phyloP scores from a whole-genome alignment of 2,888 invertebrate species.

The Nephrotoma guestfalica region DNA sequence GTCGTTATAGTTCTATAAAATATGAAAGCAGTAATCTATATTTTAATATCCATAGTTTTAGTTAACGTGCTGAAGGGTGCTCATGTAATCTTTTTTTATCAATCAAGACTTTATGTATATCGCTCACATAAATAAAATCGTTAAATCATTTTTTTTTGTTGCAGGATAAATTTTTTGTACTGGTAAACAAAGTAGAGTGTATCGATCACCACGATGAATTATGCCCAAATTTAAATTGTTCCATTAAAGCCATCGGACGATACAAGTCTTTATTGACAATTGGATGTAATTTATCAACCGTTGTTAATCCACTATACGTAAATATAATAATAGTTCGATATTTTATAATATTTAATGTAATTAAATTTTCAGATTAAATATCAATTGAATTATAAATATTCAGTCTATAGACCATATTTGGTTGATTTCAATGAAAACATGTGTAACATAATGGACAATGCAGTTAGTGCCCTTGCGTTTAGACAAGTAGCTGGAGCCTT shows the following conservation, averaged over 20 bases:
- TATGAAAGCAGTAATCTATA: not conserved
- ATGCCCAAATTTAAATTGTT: not conserved
- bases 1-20: not conserved
- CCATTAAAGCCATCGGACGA: not conserved
- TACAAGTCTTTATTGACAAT: not conserved
- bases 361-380: not conserved
- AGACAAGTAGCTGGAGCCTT: not conserved
- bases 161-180: too few species aligned
- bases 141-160: too few species aligned
- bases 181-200: not conserved
- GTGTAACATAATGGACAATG: not conserved
- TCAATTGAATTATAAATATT: not conserved
- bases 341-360: not conserved
- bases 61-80: not conserved
- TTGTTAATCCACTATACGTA: not conserved
- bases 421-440: not conserved
- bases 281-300: not conserved
- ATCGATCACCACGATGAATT: not conserved
- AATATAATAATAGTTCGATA: not conserved
- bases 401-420: not conserved
- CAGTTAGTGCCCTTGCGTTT: not conserved
- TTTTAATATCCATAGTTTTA: not conserved
- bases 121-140: too few species aligned
- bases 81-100: not conserved
- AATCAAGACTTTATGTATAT: too few species aligned